Evolutionary conservation across 2,888 invertebrate species (phyloP).

Genomic region (Creontiades dilutus): DNA sequence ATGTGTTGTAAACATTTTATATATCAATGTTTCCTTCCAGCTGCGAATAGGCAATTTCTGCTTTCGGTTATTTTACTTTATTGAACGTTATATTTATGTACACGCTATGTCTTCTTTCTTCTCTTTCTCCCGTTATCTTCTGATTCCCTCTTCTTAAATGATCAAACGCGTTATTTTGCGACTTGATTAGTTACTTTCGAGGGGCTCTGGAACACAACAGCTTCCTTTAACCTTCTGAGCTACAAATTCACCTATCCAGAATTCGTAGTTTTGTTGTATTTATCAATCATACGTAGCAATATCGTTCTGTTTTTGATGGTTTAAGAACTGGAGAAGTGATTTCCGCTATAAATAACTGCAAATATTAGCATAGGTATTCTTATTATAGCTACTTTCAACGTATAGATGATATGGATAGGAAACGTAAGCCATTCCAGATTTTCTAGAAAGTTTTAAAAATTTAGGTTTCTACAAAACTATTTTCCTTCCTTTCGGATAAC

Average conservation of each 20-base stretch:
- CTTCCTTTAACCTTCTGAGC: background rate
- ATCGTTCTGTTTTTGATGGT: too few species aligned
- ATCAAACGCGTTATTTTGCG: background rate
- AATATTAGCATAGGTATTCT: too few species aligned
- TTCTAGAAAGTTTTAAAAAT: too few species aligned
- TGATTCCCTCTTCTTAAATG: background rate
- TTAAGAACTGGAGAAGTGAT: too few species aligned
- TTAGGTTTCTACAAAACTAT: too few species aligned
- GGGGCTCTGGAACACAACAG: background rate
- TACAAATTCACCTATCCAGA: background rate
- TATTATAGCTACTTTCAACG: too few species aligned
- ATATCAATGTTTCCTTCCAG: background rate
- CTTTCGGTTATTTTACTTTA: conserved; percentile 8
- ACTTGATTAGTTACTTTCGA: background rate
- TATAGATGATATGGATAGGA: too few species aligned
- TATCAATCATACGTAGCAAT: too few species aligned
- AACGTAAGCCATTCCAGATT: too few species aligned
- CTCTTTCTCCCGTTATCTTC: background rate
- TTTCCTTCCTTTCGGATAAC: too few species aligned
- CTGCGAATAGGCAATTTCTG: background rate
- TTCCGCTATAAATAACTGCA: too few species aligned
- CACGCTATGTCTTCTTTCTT: background rate
- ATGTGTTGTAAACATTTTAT: conserved; percentile 13
- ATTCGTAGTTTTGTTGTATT: too few species aligned
- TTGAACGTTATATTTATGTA: background rate